Evolutionary conservation across 2,888 invertebrate genomes (phyloP).

Genomic region (Catonia carolina): DNA sequence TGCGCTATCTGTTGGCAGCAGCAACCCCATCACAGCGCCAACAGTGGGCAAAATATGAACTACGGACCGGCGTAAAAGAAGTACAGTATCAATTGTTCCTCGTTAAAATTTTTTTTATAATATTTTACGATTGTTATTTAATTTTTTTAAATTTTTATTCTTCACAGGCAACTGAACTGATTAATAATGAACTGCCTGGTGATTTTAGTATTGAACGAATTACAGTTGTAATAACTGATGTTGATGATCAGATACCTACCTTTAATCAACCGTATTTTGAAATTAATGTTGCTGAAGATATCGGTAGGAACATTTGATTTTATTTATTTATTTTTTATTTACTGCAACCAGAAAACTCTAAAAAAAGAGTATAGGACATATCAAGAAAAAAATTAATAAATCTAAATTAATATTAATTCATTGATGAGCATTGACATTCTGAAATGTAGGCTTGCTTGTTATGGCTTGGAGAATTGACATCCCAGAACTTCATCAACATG

Average conservation of each 20-base stretch:
- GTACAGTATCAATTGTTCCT: too few species aligned
- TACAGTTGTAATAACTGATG: constrained; percentile 71
- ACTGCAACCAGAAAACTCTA: too few species aligned
- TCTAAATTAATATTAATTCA: not conserved
- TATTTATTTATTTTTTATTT: constrained; percentile 3
- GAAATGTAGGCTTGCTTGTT: too few species aligned
- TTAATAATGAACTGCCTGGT: constrained; percentile 61
- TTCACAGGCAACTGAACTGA: constrained; percentile 61
- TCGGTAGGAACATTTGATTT: constrained; percentile 46
- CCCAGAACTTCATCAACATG: too few species aligned
- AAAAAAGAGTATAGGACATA: too few species aligned
- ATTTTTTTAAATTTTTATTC: constrained; percentile 19
- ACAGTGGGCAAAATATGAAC: too few species aligned
- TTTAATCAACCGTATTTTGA: constrained; percentile 61
- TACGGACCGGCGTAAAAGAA: too few species aligned
- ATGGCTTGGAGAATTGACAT: too few species aligned
- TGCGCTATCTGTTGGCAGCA: too few species aligned
- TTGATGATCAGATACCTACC: constrained; percentile 66
- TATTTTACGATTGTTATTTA: not conserved
- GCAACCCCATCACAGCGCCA: too few species aligned
- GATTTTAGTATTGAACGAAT: constrained; percentile 61
- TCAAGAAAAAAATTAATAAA: not conserved
- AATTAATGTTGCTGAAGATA: constrained; percentile 69
- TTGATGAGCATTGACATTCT: not conserved
- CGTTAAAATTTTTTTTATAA: too few species aligned